These are phyloP conservation scores for Pteropus alecto DNA, from an alignment of 2,113 vertebrate species.

Conservation along the genomic window DNA sequence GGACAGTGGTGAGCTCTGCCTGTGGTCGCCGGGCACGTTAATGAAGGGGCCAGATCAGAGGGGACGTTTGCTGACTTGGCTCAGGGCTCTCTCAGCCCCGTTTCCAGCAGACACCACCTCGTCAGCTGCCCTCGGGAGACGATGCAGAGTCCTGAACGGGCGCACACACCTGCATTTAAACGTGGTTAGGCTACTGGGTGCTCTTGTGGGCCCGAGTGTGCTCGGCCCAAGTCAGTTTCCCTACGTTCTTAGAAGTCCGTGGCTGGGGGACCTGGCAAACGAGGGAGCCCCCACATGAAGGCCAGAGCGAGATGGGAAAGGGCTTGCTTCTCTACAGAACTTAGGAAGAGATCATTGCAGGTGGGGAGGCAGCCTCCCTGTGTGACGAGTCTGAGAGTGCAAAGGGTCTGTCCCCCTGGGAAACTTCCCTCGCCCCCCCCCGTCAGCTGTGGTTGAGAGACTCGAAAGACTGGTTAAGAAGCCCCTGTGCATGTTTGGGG, in stretches of 20 bases:
- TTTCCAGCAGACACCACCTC: neutral
- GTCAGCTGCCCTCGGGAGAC: neutral
- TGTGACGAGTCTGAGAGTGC: rapidly evolving
- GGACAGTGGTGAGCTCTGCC: neutral
- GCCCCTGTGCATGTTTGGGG: neutral
- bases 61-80: rapidly evolving
- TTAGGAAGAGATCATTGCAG: neutral
- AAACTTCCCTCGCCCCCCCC: too few relatives aligned
- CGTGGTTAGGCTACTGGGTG: rapidly evolving
- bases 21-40: rapidly evolving
- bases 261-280: neutral
- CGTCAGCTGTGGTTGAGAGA: neutral
- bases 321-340: neutral
- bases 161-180: rapidly evolving
- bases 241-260: neutral
- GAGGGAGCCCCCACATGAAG: neutral
- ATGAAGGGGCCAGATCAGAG: rapidly evolving
- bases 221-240: neutral
- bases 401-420: too few relatives aligned
- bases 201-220: rapidly evolving
- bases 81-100: neutral
- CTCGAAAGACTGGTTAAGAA: neutral
- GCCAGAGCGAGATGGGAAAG: rapidly evolving
- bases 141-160: too few relatives aligned
- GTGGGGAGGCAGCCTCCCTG: too few relatives aligned